Evolutionary conservation across 2,113 vertebrate species (phyloP).

Genomic region (Percopsis transmontana): DNA sequence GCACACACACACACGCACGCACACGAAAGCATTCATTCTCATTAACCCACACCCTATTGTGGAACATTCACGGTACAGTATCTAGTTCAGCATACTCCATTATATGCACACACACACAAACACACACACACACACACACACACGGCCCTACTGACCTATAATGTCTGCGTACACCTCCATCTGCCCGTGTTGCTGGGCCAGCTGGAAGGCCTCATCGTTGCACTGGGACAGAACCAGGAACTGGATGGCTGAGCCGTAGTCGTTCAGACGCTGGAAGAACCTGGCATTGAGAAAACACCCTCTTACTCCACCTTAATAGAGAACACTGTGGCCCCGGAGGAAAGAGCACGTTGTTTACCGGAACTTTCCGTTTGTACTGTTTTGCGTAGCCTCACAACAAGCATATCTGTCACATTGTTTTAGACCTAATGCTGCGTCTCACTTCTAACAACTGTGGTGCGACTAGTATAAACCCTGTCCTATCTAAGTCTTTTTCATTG

Average conservation of each 20-base stretch:
- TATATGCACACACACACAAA: background rate
- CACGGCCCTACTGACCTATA: constrained; percentile 81
- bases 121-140: background rate
- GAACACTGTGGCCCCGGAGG: too few species aligned
- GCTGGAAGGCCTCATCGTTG: constrained; percentile 94
- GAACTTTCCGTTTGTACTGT: too few species aligned
- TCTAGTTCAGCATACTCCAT: background rate
- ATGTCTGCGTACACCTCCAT: constrained; percentile 98
- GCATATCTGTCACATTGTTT: too few species aligned
- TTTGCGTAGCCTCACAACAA: too few species aligned
- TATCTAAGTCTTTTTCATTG: too few species aligned
- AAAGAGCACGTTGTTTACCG: too few species aligned
- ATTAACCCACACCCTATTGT: too few species aligned
- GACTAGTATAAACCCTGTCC: too few species aligned
- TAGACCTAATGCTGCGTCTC: too few species aligned
- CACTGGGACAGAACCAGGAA: constrained; percentile 96
- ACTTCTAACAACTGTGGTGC: too few species aligned
- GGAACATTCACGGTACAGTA: too few species aligned
- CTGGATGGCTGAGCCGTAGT: constrained; percentile 97
- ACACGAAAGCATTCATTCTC: background rate
- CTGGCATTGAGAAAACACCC: constrained; percentile 62
- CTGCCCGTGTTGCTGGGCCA: constrained; percentile 95
- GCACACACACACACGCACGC: constrained; percentile 22
- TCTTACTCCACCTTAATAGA: background rate
- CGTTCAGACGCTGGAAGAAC: constrained; percentile 90